Conservation (phyloP, 2,113 vertebrate species). For the Dendrocopos noguchii region DNA sequence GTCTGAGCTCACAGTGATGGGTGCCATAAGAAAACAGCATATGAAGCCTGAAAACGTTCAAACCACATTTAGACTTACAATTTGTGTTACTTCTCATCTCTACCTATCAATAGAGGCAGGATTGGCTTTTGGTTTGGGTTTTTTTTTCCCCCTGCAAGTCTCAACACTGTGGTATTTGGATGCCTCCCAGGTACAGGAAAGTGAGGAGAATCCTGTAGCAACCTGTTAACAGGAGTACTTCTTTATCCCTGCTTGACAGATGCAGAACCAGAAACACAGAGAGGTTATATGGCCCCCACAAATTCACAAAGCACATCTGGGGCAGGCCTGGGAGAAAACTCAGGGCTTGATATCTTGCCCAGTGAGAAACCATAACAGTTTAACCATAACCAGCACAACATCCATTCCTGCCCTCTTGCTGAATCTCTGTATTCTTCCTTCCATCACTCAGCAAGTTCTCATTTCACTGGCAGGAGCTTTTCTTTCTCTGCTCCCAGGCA, state of each 20-base stretch:
- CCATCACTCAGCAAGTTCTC: neutral
- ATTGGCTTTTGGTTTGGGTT: neutral
- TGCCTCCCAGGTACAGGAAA: neutral
- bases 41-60: neutral
- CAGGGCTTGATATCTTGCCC: neutral
- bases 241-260: neutral
- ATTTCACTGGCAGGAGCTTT: neutral
- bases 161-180: neutral
- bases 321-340: neutral
- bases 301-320: neutral
- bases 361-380: neutral
- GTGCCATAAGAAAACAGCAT: neutral
- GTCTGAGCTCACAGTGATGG: neutral
- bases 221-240: neutral
- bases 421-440: neutral
- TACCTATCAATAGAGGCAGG: neutral
- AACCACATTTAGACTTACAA: neutral
- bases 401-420: neutral
- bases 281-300: neutral
- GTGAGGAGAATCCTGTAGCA: neutral
- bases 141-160: neutral
- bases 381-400: neutral
- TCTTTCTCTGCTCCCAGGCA: neutral
- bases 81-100: neutral
- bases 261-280: neutral